phyloP scores from a whole-genome alignment of 2,797 vertebrate genomes.

The Tinamus major region DNA sequence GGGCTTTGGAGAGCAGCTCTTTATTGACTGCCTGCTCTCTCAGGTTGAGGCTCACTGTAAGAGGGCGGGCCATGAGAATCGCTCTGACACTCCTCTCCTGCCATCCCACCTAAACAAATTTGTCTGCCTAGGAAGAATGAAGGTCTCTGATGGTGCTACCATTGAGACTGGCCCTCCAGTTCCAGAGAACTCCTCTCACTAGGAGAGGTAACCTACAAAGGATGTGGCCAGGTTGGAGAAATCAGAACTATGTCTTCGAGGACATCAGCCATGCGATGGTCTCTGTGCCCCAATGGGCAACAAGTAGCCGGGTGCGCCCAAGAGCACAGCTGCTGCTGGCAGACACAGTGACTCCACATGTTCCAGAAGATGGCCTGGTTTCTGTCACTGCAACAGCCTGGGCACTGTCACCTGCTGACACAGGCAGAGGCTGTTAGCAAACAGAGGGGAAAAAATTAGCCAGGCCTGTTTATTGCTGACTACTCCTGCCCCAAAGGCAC shows the following conservation, averaged over 20 bases:
- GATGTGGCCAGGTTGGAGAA: neutral
- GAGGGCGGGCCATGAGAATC: neutral
- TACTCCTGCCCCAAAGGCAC: neutral
- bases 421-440: neutral
- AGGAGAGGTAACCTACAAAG: neutral
- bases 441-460: neutral
- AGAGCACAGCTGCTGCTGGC: neutral
- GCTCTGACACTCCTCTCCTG: neutral
- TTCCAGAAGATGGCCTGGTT: neutral
- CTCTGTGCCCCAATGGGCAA: neutral
- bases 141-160: neutral
- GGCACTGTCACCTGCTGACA: neutral
- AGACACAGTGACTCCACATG: neutral
- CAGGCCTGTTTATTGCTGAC: neutral
- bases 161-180: neutral
- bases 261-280: neutral
- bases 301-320: neutral
- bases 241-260: neutral
- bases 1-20: neutral
- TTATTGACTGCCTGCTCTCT: neutral
- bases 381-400: neutral
- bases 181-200: neutral
- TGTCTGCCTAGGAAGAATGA: rapidly evolving
- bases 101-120: neutral
- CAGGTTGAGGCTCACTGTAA: neutral